Base-by-base conservation (phyloP, 2,797 vertebrate genomes). In the Peromyscus nudipes region DNA sequence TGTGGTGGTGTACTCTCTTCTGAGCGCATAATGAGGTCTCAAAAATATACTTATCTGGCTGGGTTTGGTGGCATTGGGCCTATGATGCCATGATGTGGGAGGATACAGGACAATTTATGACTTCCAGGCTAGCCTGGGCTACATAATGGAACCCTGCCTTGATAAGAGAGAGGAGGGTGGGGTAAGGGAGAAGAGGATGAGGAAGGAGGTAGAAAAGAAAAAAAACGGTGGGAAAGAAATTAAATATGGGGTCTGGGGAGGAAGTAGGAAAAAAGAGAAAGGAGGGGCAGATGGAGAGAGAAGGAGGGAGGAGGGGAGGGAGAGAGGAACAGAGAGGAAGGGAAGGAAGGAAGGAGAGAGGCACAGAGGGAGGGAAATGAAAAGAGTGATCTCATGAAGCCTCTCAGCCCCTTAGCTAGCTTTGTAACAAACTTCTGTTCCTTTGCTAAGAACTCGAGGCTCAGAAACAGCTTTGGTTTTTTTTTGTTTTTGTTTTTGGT, bases 1-100 rank as follows among this genome's bases (percentile, higher is more conserved):
- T 10, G 19, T 0, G 1, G 19, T 0, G 1, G 0, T 25, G 2
- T 3, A 0, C 62, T 80, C 29, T n/a, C 40, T n/a, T 0, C 0
- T 25, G 31, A 46, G 40, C 10, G 82, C 4, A 8, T 3, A 27
- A 43, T 1, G 4, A 12, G 3, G 13, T 31, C 4, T 40, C 37
- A 73, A 46, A 90, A 71, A 29, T 19, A 43, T 2, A 71, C 5
- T 27, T 2, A 27, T 0, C 31, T n/a, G 40, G 4, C 29, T 89
- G 4, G 21, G 40, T 64, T 62, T 77, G 37, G 40, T 27, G 29
- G 13, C 14, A 21, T 16, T 27, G 29, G 13, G 16, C 37, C 71
- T 76, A 16, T 25, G 29, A 76, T 46, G 29, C 13, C 37, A 34
- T 71, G 12, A 76, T 13, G 23, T 9, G 29, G 57, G 16, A 64